Conservation (phyloP, 2,797 vertebrate genomes). For the Danio albolineatus region DNA sequence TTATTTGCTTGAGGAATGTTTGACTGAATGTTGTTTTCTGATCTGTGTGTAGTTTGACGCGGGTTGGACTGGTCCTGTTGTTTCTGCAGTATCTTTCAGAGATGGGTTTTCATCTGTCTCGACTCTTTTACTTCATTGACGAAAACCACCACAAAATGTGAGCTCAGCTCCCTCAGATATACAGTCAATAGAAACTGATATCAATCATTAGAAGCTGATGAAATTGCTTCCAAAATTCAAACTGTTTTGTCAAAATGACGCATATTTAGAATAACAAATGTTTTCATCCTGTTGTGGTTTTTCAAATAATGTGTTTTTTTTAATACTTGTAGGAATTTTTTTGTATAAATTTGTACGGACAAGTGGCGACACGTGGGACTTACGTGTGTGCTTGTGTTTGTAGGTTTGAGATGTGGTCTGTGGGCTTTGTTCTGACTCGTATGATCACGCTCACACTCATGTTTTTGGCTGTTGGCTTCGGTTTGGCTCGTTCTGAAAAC, state of each 20-base stretch:
- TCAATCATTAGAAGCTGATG: too few relatives aligned
- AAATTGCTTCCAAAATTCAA: too few relatives aligned
- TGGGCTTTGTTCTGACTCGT: slow-evolving; percentile 90
- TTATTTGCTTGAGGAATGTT: not conserved
- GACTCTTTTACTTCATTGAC: slow-evolving; percentile 91
- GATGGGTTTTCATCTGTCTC: slow-evolving; percentile 90
- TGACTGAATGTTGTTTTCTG: not conserved
- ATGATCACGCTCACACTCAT: slow-evolving; percentile 94
- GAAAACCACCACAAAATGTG: slow-evolving; percentile 96
- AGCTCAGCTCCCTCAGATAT: too few relatives aligned
- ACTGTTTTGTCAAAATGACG: too few relatives aligned
- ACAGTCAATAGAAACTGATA: too few relatives aligned
- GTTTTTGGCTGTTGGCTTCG: slow-evolving; percentile 92
- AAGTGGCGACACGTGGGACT: too few relatives aligned
- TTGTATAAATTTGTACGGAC: too few relatives aligned
- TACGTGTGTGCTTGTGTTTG: slow-evolving; percentile 34
- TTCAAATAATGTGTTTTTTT: too few relatives aligned
- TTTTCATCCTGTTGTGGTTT: too few relatives aligned
- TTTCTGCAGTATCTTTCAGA: slow-evolving; percentile 93
- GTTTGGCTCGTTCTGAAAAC: slow-evolving; percentile 88
- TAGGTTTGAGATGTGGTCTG: slow-evolving; percentile 94
- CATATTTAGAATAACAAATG: too few relatives aligned
- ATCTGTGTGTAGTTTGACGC: slow-evolving; percentile 83
- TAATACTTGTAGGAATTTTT: too few relatives aligned
- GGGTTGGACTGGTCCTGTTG: slow-evolving; percentile 90